Evolutionary conservation across 2,797 vertebrate genomes (phyloP).

Genomic region (Hydrocynus forskahlii): DNA sequence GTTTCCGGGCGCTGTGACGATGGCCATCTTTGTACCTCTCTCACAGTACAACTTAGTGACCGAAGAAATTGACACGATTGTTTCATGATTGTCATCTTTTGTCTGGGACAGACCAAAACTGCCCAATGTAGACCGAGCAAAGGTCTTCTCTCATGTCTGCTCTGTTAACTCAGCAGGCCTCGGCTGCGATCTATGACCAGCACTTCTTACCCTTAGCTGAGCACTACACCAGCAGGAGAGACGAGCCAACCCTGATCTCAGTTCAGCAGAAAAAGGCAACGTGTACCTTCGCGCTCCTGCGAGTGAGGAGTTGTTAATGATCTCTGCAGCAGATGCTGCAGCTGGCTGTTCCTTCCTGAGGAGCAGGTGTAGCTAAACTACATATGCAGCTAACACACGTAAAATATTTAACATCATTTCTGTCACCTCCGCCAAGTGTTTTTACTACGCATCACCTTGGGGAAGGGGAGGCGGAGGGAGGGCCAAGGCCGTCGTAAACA

Average conservation of each 20-base stretch:
- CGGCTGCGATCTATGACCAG: background rate
- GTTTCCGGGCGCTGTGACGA: too few relatives aligned
- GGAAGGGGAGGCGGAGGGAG: slow-evolving; percentile 55
- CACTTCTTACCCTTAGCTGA: background rate
- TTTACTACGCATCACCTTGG: slow-evolving; percentile 78
- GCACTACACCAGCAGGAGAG: slow-evolving; percentile 28
- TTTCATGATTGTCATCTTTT: too few relatives aligned
- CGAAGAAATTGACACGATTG: too few relatives aligned
- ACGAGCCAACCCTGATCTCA: slow-evolving; percentile 42
- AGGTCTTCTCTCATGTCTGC: too few relatives aligned
- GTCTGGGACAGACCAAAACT: too few relatives aligned
- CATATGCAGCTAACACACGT: slow-evolving; percentile 79
- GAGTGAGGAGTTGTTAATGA: slow-evolving; percentile 75
- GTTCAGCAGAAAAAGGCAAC: slow-evolving; percentile 4
- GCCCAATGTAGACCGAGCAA: too few relatives aligned
- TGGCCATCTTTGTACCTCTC: too few relatives aligned
- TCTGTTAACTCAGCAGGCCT: background rate
- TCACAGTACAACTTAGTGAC: too few relatives aligned
- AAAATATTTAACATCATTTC: slow-evolving; percentile 86
- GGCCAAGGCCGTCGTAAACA: slow-evolving; percentile 56
- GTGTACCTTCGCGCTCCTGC: background rate
- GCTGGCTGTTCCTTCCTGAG: slow-evolving; percentile 66
- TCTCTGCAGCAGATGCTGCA: slow-evolving; percentile 81
- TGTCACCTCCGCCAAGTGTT: slow-evolving; percentile 80
- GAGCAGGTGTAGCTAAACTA: slow-evolving; percentile 81